Conservation (phyloP, 2,113 vertebrate genomes). For the Lamprologus speciosus region DNA sequence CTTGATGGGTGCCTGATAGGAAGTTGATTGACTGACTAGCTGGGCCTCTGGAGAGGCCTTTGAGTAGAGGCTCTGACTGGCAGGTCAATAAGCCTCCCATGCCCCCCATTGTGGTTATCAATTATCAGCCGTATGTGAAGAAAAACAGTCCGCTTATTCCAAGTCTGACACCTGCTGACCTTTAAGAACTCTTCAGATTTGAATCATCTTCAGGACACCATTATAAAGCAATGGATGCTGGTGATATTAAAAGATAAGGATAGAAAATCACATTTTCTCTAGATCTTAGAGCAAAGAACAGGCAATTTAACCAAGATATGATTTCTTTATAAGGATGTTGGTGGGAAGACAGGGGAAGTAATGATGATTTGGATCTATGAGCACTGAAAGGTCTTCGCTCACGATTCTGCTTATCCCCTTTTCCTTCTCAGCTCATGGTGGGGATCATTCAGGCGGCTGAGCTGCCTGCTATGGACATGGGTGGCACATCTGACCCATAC, state of each 20-base stretch:
- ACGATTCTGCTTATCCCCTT: neutral
- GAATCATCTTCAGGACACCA: neutral
- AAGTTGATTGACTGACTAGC: conserved; percentile 67
- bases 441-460: conserved; percentile 85
- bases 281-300: neutral
- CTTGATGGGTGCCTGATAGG: conserved; percentile 65
- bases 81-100: conserved; percentile 66
- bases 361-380: neutral
- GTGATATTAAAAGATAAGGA: neutral
- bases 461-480: conserved; percentile 87
- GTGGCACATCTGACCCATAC: conserved; percentile 87
- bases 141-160: conserved; percentile 20
- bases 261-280: neutral
- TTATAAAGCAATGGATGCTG: neutral
- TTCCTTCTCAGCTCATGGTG: conserved; percentile 65
- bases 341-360: neutral
- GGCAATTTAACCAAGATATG: neutral
- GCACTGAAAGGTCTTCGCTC: neutral
- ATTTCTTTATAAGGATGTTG: neutral
- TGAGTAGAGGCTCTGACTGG: conserved; percentile 55
- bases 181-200: conserved; percentile 7
- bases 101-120: conserved; percentile 53
- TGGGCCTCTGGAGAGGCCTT: conserved; percentile 31
- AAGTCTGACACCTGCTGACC: conserved; percentile 42
- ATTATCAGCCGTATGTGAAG: conserved; percentile 54